Base-by-base conservation (phyloP, 1,140 invertebrate genomes). In the Heliconius nattereri region DNA sequence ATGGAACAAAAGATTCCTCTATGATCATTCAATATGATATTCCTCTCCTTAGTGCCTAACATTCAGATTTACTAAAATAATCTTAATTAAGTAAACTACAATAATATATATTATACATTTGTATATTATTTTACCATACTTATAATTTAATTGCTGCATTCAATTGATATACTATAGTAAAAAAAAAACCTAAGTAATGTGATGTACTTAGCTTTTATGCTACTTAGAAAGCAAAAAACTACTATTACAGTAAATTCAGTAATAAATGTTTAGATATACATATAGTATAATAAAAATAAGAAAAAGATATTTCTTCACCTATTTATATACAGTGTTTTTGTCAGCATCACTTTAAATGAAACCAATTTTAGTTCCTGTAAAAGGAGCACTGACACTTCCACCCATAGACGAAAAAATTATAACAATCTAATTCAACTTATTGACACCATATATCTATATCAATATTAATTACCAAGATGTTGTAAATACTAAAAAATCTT, bases 181-280 rank as follows among this genome's bases (percentile, higher is more conserved):
- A 66, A 66, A 29, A 11, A 26, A 26, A 57, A 23, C 54, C 54
- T 57, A 57, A 66, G 23, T 66, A 66, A 66, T 26, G 23, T 66
- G 60, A 66, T 16, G 5, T 32, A 32, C 32, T 32, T 32, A 66
- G 60, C 60, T 66, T 26, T 29, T 66, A 26, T 66, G 60, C 26
- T 29, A 66, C 3, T 26, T 66, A 16, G 7, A 66, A 66, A 66
- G 60, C 60, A 66, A 66, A 32, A n/a, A 66, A 29, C 60, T 57
- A 57, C 54, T 13, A 71, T 71, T 37, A 71, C 32, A 71, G 71
- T 71, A 66, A 16, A 29, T 66, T 66, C 13, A 66, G 5, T 66
- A 66, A 66, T 66, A 66, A 29, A 66, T 66, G 23, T 66, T 66
- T 29, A n/a, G 11, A 66, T 66, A 19, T 57, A 66, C 60, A 66